A percentile compares a stretch with the other conserved stretches of the same genome.
phyloP scores from a whole-genome alignment of 2,888 invertebrate genomes.

The Agonopterix arenella region DNA sequence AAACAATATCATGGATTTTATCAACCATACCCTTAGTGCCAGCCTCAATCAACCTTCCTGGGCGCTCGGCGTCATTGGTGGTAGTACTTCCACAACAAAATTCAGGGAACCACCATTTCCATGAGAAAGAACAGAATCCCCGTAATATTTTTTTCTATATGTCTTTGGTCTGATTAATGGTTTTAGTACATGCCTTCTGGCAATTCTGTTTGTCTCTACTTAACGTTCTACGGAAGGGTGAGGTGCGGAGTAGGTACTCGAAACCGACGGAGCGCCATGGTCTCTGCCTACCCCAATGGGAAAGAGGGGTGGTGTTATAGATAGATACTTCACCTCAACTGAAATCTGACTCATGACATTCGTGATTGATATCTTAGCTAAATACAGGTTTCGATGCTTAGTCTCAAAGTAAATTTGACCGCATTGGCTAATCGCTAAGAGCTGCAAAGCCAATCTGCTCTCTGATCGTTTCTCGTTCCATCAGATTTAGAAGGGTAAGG shows the following conservation, averaged over 20 bases:
- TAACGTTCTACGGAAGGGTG: too few relatives aligned
- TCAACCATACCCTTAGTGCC: neutral
- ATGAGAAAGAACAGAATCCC: constrained; percentile 1
- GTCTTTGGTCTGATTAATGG: neutral
- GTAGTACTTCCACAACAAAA: constrained; percentile 1
- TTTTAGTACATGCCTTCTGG: neutral
- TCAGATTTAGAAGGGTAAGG: neutral
- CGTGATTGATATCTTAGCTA: too few relatives aligned
- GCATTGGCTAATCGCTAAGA: too few relatives aligned
- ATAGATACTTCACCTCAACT: too few relatives aligned
- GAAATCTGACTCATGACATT: too few relatives aligned
- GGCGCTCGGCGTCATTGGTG: constrained; percentile 1
- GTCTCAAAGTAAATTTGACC: too few relatives aligned
- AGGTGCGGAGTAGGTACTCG: too few relatives aligned
- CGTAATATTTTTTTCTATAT: constrained; percentile 2
- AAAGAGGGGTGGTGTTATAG: too few relatives aligned
- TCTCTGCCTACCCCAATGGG: too few relatives aligned
- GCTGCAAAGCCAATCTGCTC: neutral
- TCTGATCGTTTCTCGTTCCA: neutral
- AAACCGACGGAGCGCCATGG: too few relatives aligned
- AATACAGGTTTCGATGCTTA: too few relatives aligned
- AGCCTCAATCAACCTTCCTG: neutral
- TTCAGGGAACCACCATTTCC: neutral
- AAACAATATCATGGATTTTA: constrained; percentile 5
- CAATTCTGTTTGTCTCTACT: too few relatives aligned